A percentile compares a stretch with the other conserved stretches of the same genome.
These are phyloP conservation scores for Netta rufina DNA, from an alignment of 2,797 vertebrate species.

Conservation along the genomic window DNA sequence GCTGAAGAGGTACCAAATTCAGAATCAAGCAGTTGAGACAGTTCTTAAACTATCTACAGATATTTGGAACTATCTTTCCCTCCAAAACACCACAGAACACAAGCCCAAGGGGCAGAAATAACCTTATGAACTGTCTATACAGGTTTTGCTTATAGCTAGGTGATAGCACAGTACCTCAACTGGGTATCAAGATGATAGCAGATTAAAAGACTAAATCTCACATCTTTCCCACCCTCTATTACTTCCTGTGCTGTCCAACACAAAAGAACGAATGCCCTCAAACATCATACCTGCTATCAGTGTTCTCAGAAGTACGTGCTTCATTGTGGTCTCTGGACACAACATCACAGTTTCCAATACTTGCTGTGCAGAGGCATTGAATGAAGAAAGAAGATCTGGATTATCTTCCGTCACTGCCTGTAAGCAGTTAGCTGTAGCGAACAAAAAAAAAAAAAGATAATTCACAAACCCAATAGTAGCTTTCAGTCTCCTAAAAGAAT, in stretches of 20 bases:
- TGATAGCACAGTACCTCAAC: too few relatives aligned
- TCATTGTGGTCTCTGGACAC: conserved; percentile 82
- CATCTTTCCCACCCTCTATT: background rate
- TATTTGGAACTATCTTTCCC: background rate
- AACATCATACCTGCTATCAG: conserved; percentile 86
- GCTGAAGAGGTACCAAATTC: background rate
- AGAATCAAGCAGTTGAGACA: background rate
- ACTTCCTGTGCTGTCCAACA: fast-evolving
- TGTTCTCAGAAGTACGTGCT: conserved; percentile 86
- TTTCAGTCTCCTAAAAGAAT: background rate
- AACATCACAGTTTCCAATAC: conserved; percentile 85
- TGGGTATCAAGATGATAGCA: fast-evolving
- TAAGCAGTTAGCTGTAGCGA: conserved; percentile 89
- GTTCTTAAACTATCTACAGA: background rate
- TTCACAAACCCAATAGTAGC: background rate
- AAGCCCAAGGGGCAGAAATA: background rate
- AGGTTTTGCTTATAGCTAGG: background rate
- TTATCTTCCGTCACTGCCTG: conserved; percentile 97
- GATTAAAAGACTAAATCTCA: background rate
- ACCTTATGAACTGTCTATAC: background rate
- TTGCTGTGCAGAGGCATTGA: conserved; percentile 79
- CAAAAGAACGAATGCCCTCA: fast-evolving
- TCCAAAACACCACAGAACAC: background rate
- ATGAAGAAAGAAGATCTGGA: conserved; percentile 85
- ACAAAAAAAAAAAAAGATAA: conserved; percentile 4